Evolutionary conservation across 2,888 invertebrate species (phyloP).

Genomic region (Melipona bicolor): DNA sequence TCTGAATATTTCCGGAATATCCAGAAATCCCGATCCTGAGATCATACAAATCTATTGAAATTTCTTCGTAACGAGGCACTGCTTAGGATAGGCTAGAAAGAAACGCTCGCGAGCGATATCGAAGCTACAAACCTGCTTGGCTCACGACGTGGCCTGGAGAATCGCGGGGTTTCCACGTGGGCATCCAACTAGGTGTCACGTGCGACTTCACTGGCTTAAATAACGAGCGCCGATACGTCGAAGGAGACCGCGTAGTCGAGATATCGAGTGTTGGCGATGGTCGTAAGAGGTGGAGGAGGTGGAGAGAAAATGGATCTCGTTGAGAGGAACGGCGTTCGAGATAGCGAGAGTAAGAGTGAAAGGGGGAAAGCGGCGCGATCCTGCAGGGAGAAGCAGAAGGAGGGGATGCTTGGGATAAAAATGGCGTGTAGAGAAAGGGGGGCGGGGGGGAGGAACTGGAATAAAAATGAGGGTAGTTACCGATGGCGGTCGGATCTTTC

Average conservation of each 20-base stretch:
- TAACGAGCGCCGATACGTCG: constrained; percentile 62
- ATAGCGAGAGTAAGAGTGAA: constrained; percentile 1
- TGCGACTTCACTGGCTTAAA: constrained; percentile 49
- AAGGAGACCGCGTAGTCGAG: constrained; percentile 29
- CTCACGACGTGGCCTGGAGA: constrained; percentile 4
- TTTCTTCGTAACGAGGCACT: background rate
- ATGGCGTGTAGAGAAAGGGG: constrained; percentile 28
- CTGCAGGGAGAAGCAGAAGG: background rate
- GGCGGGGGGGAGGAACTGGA: constrained; percentile 61
- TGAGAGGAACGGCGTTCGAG: background rate
- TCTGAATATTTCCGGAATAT: too few relatives aligned
- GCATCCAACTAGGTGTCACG: constrained; percentile 34
- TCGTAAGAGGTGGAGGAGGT: background rate
- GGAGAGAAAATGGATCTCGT: background rate
- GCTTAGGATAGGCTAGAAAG: background rate
- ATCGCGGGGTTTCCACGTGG: constrained; percentile 28
- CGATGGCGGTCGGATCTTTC: constrained; percentile 74
- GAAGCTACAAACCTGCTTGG: constrained; percentile 2
- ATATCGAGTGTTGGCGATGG: constrained; percentile 34
- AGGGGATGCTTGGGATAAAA: constrained; percentile 51
- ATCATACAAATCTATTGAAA: background rate
- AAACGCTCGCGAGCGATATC: background rate
- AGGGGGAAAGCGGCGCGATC: background rate
- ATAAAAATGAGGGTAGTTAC: constrained; percentile 74
- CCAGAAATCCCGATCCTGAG: too few relatives aligned